Evolutionary conservation across 2,797 vertebrate genomes (phyloP), one percentile per base, ranked within the genome.

Genomic region (Craterocephalus amniculus): DNA sequence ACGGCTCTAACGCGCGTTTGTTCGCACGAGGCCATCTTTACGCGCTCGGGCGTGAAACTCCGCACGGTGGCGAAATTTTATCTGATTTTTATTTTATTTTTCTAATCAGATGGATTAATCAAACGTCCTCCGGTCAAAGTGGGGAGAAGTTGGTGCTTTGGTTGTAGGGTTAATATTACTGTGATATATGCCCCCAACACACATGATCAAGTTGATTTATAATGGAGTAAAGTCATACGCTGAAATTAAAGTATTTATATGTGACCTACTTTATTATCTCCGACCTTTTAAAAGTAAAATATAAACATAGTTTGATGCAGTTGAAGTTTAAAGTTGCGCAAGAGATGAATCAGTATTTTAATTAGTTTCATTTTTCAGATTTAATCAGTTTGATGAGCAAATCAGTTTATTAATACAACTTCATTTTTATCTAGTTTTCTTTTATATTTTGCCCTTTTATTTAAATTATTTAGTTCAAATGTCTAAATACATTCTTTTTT

Each of bases 21-120:
- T 14, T 1, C 1, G 0, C 2, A 29, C 3, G 43, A 9, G 0
- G 0, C 8, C 0, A 7, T 3, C 16, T 29, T 27, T 1, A 1
- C 9, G 3, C 6, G 0, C 18, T 2, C 2, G 22, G 9, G 0
- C 27, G 18, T 61, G 36, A 64, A 40, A 40, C 67, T 24, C 60
- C 65, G 67, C 72, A 14, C 38, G 43, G 63, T 0, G 66, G 34
- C 1, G 1, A 4, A 1, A n/a, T 29, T 2, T 1, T n/a, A n/a
- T n/a, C n/a, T n/a, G n/a, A n/a, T n/a, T 22, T 16, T 13, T 58
- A 0, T 52, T 54, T 8, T 35, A 27, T 58, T 62, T 38, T 18
- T 18, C 29, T 34, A 26, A 70, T 74, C 64, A 55, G 74, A 61
- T 60, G 52, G 14, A 71, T 79, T 38, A 68, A 87, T 85, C 78